A percentile compares a stretch with the other conserved stretches of the same genome.
phyloP scores from a whole-genome alignment of 2,797 vertebrate genomes.

The Mallotus villosus region DNA sequence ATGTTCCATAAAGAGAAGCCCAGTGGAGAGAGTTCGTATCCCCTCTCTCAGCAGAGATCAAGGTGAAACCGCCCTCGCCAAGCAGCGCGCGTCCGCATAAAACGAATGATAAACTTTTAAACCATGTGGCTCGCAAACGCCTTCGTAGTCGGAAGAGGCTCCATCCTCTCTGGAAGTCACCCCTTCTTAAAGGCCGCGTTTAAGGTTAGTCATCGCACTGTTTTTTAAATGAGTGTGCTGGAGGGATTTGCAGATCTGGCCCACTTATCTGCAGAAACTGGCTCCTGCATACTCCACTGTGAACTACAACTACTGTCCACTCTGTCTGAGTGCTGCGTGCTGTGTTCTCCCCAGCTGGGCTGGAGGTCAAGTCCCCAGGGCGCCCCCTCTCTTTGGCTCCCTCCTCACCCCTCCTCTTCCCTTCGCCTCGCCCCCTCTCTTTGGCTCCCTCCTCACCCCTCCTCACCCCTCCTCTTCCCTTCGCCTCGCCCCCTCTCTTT shows the following conservation, averaged over 20 bases:
- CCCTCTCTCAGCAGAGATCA: constrained; percentile 25
- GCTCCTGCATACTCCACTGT: not conserved
- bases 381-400: constrained; percentile 18
- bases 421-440: not conserved
- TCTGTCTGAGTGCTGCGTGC: not conserved
- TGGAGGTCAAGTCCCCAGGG: constrained; percentile 11
- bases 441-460: too few relatives aligned
- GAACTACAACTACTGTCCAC: not conserved
- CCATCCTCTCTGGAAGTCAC: not conserved
- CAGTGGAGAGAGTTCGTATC: not conserved
- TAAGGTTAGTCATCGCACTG: too few relatives aligned
- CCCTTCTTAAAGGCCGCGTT: not conserved
- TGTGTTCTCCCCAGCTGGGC: not conserved
- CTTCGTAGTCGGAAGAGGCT: not conserved
- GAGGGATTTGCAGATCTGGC: not conserved
- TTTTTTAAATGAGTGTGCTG: not conserved
- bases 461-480: constrained; percentile 26
- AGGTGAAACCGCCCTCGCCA: constrained; percentile 28
- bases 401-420: constrained; percentile 25
- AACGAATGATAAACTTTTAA: not conserved
- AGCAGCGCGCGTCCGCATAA: not conserved
- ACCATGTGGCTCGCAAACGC: not conserved
- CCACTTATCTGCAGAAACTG: too few relatives aligned
- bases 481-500: not conserved
- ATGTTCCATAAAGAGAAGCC: constrained; percentile 5